These are phyloP conservation scores for Brachionus asplanchnoidis DNA, from an alignment of 1,140 invertebrate species.

Conservation along the genomic window DNA sequence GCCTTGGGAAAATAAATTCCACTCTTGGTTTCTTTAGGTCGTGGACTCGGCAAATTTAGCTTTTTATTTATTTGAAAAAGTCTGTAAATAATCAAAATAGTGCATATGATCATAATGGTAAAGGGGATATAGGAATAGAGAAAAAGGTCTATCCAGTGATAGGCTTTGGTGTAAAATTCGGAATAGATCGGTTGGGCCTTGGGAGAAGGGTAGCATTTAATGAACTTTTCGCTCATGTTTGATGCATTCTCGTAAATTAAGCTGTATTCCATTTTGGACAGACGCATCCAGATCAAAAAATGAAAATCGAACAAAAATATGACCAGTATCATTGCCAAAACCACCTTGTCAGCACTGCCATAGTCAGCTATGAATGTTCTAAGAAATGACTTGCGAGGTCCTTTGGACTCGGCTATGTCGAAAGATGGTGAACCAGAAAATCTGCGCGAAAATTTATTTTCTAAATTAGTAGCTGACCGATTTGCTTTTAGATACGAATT, in stretches of 20 bases:
- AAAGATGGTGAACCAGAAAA: not conserved
- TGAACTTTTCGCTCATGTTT: not conserved
- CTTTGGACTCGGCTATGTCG: not conserved
- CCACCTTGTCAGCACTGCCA: constrained; percentile 19
- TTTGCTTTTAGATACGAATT: not conserved
- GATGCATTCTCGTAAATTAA: not conserved
- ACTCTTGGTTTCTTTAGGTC: not conserved
- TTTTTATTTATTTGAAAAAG: constrained; percentile 10
- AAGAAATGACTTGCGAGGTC: not conserved
- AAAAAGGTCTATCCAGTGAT: constrained; percentile 37
- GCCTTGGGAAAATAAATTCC: not conserved
- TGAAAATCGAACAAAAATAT: constrained; percentile 38
- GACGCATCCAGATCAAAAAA: constrained; percentile 36
- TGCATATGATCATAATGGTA: constrained; percentile 27
- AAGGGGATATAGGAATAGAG: constrained; percentile 34
- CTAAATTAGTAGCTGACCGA: not conserved
- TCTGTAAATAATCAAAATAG: constrained; percentile 25
- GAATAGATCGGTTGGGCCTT: not conserved
- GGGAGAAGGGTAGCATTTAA: not conserved
- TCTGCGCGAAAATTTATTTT: not conserved
- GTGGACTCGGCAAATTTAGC: not conserved
- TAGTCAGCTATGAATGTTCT: not conserved
- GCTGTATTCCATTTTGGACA: not conserved
- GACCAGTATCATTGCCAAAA: constrained; percentile 14
- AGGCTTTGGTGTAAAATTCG: not conserved